Evolutionary conservation across 2,888 invertebrate genomes (phyloP).

Genomic region (Drosophila suboccidentalis): DNA sequence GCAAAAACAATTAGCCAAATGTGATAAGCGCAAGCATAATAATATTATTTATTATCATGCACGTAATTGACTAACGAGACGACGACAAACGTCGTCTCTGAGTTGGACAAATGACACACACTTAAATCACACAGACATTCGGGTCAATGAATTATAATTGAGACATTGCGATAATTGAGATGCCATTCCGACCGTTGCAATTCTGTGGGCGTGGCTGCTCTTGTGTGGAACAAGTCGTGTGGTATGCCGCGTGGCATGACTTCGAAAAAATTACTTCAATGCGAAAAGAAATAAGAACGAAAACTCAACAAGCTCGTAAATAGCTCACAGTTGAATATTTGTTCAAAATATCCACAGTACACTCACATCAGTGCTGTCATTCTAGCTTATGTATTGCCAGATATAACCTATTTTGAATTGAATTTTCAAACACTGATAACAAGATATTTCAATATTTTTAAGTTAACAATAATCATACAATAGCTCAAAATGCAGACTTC

Average conservation of each 20-base stretch:
- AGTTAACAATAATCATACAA: too few relatives aligned
- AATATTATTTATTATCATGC: slow-evolving; percentile 57
- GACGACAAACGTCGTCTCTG: slow-evolving; percentile 3
- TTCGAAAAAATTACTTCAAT: background rate
- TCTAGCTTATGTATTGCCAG: background rate
- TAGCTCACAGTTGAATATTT: slow-evolving; percentile 13
- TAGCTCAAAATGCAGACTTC: too few relatives aligned
- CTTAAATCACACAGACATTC: slow-evolving; percentile 30
- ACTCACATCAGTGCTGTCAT: background rate
- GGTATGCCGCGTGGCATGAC: slow-evolving; percentile 11
- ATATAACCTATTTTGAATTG: background rate
- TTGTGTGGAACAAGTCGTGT: background rate
- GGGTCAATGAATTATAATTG: slow-evolving; percentile 58
- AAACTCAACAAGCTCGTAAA: slow-evolving; percentile 9
- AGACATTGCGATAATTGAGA: slow-evolving; percentile 48
- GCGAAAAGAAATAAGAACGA: slow-evolving; percentile 1
- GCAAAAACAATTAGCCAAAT: slow-evolving; percentile 73
- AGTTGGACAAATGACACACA: slow-evolving; percentile 36
- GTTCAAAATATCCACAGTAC: slow-evolving; percentile 7
- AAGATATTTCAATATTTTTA: too few relatives aligned
- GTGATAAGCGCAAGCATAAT: slow-evolving; percentile 65
- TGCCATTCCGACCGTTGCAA: slow-evolving; percentile 17
- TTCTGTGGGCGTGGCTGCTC: slow-evolving; percentile 21
- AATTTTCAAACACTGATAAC: too few relatives aligned
- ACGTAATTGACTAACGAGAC: slow-evolving; percentile 51